phyloP scores from a whole-genome alignment of 2,888 invertebrate species.

The Nemurella pictetii region DNA sequence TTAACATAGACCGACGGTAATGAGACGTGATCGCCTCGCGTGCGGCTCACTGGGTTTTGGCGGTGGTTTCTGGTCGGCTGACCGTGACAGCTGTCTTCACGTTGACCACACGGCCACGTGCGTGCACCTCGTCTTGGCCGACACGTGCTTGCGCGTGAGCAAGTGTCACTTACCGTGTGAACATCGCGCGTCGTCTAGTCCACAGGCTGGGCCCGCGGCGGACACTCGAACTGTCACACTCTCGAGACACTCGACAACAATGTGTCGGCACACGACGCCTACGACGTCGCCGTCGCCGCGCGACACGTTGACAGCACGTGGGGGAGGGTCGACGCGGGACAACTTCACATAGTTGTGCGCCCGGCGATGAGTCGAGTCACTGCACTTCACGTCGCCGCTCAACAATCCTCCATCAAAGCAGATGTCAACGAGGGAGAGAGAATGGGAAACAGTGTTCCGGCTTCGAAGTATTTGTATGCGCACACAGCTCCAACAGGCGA shows the following conservation, averaged over 20 bases:
- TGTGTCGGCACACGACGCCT: background rate
- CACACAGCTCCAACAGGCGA: background rate
- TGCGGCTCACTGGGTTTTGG: background rate
- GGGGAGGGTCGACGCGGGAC: background rate
- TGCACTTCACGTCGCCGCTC: background rate
- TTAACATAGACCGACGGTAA: too few relatives aligned
- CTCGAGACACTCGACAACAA: background rate
- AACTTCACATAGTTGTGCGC: background rate
- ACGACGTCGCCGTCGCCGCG: background rate
- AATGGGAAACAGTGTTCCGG: background rate
- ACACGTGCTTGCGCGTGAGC: background rate
- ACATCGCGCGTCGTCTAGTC: conserved; percentile 17
- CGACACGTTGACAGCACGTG: background rate
- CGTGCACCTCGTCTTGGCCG: too few relatives aligned
- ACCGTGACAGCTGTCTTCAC: background rate
- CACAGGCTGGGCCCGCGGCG: background rate
- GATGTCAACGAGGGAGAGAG: background rate
- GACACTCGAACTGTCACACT: background rate
- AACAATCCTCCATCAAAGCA: background rate
- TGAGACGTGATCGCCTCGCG: background rate
- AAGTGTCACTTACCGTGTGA: conserved; percentile 27
- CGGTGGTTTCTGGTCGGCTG: background rate
- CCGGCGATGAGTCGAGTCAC: background rate
- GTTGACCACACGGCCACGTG: background rate
- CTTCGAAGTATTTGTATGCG: too few relatives aligned